Evolutionary conservation across 2,113 vertebrate species (phyloP).

Genomic region (Tyto alba): DNA sequence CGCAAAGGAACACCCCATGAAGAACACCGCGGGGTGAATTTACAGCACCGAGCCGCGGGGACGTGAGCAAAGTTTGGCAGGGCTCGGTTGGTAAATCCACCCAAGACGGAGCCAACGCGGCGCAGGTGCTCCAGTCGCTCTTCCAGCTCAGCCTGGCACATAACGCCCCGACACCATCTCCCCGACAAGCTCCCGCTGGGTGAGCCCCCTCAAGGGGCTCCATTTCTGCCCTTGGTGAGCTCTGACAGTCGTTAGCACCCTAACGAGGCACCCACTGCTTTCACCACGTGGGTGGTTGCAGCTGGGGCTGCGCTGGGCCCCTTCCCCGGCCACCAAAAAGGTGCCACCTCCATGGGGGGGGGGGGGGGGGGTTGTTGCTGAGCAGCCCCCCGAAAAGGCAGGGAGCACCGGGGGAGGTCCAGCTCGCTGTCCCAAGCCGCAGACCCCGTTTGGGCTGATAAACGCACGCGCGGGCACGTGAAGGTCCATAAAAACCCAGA

Average conservation of each 20-base stretch:
- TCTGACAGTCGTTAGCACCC: accelerated
- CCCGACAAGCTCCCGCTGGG: accelerated
- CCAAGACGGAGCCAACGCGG: accelerated
- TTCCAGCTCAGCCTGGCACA: not conserved
- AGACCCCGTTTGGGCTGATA: not conserved
- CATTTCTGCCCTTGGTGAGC: not conserved
- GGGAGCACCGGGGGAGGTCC: not conserved
- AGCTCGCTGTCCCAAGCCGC: not conserved
- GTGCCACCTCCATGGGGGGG: not conserved
- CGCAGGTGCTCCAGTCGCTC: not conserved
- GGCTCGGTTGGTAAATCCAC: not conserved
- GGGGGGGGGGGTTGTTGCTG: too few relatives aligned
- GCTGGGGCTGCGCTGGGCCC: not conserved
- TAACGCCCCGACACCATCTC: not conserved
- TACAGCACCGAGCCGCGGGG: not conserved
- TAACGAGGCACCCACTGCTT: not conserved
- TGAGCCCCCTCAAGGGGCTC: not conserved
- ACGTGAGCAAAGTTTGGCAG: not conserved
- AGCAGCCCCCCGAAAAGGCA: not conserved
- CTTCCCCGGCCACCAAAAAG: not conserved
- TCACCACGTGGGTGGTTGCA: accelerated
- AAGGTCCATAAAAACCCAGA: not conserved
- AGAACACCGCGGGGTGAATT: accelerated
- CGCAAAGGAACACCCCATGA: not conserved
- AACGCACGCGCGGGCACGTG: accelerated